A percentile compares a stretch with the other conserved stretches of the same genome.
These are phyloP conservation scores for Torymus texanus DNA, from an alignment of 2,888 invertebrate genomes.

Conservation along the genomic window DNA sequence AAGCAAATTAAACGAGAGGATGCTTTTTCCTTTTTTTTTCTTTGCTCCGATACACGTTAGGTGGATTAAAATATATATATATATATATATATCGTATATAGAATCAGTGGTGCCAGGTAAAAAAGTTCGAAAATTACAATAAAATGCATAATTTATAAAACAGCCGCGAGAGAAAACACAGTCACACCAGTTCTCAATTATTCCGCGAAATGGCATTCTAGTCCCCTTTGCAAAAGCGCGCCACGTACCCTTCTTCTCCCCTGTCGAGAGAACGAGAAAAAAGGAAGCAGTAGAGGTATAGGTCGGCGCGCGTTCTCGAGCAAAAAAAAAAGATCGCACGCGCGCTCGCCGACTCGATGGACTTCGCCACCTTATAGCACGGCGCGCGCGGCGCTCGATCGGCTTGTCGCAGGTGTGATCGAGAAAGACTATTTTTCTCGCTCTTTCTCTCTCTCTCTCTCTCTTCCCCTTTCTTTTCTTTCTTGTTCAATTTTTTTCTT, in stretches of 20 bases:
- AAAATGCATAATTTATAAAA: conserved; percentile 5
- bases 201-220: conserved; percentile 39
- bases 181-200: conserved; percentile 32
- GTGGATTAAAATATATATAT: too few species aligned
- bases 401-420: conserved; percentile 41
- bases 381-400: conserved; percentile 27
- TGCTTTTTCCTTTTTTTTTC: too few species aligned
- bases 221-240: conserved; percentile 1
- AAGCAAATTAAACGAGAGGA: too few species aligned
- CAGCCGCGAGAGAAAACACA: not conserved
- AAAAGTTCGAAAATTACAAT: not conserved
- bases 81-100: too few species aligned
- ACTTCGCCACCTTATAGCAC: conserved; percentile 36
- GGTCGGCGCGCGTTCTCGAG: not conserved
- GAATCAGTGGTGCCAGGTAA: too few species aligned
- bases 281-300: not conserved
- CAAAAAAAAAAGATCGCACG: conserved; percentile 34
- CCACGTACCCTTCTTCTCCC: not conserved
- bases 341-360: conserved; percentile 12
- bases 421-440: conserved; percentile 28
- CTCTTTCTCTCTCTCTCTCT: conserved; percentile 2
- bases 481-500: not conserved
- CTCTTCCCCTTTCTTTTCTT: conserved; percentile 3
- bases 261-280: not conserved
- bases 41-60: too few species aligned